A percentile compares a stretch with the other conserved stretches of the same genome.
These are phyloP conservation scores for Pararge aegeria DNA, from an alignment of 1,140 invertebrate genomes.

Conservation along the genomic window DNA sequence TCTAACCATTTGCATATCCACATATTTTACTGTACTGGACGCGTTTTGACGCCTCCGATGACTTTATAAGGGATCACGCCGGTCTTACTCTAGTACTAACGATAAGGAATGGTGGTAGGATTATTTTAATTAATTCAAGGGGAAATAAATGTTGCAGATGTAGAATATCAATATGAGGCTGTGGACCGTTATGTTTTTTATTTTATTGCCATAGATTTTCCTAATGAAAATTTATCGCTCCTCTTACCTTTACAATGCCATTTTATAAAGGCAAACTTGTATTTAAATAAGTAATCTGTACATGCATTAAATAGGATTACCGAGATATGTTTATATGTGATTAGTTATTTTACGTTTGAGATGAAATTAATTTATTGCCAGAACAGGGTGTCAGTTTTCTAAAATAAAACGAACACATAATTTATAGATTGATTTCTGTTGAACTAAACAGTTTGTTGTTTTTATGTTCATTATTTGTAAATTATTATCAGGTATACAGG, in stretches of 20 bases:
- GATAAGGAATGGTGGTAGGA: constrained; percentile 34
- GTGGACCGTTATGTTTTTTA: constrained; percentile 19
- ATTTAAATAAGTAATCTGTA: constrained; percentile 16
- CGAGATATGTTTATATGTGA: constrained; percentile 14
- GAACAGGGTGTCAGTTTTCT: not conserved
- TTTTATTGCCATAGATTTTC: constrained; percentile 20
- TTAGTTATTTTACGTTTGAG: constrained; percentile 11
- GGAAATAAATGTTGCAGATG: constrained; percentile 21
- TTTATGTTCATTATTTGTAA: no score
- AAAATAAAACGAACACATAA: not conserved
- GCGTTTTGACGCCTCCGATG: constrained; percentile 53
- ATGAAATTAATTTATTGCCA: constrained; percentile 7
- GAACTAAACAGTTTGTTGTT: no score
- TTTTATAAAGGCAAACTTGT: constrained; percentile 15
- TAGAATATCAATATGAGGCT: constrained; percentile 18
- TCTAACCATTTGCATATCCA: constrained; percentile 58
- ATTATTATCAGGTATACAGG: no score
- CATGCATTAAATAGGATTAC: constrained; percentile 10
- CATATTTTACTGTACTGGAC: constrained; percentile 49
- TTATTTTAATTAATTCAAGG: constrained; percentile 38
- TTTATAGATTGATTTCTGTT: no score
- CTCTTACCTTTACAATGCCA: constrained; percentile 16
- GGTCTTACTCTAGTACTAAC: constrained; percentile 38
- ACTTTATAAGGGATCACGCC: constrained; percentile 54
- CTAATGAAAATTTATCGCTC: constrained; percentile 26